These are phyloP conservation scores for Amphiprion percula DNA, from an alignment of 2,113 vertebrate species.

Conservation along the genomic window DNA sequence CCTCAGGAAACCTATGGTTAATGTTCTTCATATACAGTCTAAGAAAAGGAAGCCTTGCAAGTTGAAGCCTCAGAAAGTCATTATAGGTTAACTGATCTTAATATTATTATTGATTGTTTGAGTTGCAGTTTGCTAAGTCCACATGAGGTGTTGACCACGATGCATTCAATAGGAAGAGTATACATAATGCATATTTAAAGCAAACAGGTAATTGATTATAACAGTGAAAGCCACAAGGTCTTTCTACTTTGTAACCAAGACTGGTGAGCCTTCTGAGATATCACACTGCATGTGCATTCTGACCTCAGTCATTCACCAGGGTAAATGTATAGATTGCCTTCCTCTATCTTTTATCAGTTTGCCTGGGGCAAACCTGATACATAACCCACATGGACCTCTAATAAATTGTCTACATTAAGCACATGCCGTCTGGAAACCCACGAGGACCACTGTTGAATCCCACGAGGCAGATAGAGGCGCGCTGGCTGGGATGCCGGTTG, in stretches of 20 bases:
- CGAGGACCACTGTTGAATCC: constrained; percentile 19
- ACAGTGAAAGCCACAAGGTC: too few relatives aligned
- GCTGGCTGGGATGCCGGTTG: constrained; percentile 24
- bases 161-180: too few relatives aligned
- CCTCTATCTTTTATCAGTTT: constrained; percentile 3
- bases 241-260: too few relatives aligned
- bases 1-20: too few relatives aligned
- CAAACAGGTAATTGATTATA: too few relatives aligned
- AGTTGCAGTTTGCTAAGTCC: background rate
- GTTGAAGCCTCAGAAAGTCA: background rate
- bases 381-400: constrained; percentile 14
- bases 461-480: constrained; percentile 6
- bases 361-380: background rate
- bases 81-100: background rate
- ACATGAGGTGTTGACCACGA: too few relatives aligned
- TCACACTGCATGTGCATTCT: too few relatives aligned
- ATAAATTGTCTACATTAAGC: constrained; percentile 42
- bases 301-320: too few relatives aligned
- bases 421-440: constrained; percentile 7
- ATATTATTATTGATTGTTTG: background rate
- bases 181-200: too few relatives aligned
- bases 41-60: background rate
- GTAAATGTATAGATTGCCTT: background rate
- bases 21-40: too few relatives aligned
- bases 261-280: too few relatives aligned